Conservation (phyloP, 2,797 vertebrate species). For the Gymnothorax reevesii region DNA sequence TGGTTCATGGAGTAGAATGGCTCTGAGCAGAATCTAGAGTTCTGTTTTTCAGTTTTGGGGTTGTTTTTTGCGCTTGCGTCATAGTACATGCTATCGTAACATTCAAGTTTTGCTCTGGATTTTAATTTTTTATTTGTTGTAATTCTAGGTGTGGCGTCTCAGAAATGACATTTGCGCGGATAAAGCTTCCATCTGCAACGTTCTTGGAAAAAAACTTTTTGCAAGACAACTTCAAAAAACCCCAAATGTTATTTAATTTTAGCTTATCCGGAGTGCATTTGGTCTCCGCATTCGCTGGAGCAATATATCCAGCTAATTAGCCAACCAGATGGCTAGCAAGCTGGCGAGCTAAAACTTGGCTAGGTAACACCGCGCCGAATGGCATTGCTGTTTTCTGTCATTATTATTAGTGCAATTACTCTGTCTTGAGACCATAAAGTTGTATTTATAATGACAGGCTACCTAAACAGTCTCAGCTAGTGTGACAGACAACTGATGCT, state of each 20-base stretch:
- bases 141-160: background rate
- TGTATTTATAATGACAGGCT: background rate
- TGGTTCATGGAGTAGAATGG: background rate
- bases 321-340: background rate
- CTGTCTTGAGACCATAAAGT: background rate
- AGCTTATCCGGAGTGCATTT: background rate
- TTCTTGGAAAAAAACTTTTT: background rate
- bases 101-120: background rate
- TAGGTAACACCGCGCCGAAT: no score
- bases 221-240: no score
- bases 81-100: background rate
- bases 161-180: background rate
- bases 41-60: background rate
- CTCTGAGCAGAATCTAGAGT: background rate
- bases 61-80: background rate
- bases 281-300: background rate
- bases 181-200: background rate
- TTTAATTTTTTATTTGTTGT: background rate
- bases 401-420: background rate
- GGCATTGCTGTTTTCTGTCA: no score
- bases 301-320: slow-evolving; percentile 3
- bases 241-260: background rate
- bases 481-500: background rate
- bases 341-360: background rate
- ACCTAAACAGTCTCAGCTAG: no score